A percentile compares a stretch with the other conserved stretches of the same genome.
Evolutionary conservation across 2,797 vertebrate genomes (phyloP).

Genomic region (Sebastes kiyomatsui): DNA sequence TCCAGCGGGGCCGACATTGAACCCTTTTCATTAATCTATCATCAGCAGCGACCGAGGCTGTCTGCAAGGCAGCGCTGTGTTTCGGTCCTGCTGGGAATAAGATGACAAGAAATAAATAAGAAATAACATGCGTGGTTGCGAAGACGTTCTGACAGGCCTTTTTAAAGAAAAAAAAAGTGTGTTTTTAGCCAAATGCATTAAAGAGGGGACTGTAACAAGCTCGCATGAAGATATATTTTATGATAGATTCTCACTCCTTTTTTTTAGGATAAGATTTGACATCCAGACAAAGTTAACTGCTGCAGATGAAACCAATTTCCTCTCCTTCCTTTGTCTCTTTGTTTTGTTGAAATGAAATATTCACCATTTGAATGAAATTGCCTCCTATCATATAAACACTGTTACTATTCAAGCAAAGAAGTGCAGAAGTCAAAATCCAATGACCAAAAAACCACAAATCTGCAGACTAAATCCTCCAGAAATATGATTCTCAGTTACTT

Average conservation of each 20-base stretch:
- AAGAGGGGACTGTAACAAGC: not conserved
- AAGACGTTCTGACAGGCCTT: conserved; percentile 25
- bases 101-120: conserved; percentile 39
- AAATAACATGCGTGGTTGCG: conserved; percentile 39
- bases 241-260: not conserved
- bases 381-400: not conserved
- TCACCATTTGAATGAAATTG: conserved; percentile 4
- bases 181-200: conserved; percentile 8
- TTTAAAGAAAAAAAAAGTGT: not conserved
- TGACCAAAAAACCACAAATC: not conserved
- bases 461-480: not conserved
- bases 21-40: conserved; percentile 81
- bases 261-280: not conserved
- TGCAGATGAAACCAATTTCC: conserved; percentile 29
- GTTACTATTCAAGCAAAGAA: not conserved
- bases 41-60: conserved; percentile 68
- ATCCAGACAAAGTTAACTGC: conserved; percentile 4
- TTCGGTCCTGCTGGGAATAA: conserved; percentile 45
- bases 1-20: conserved; percentile 58
- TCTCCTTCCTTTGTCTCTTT: conserved; percentile 11
- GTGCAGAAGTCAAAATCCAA: not conserved
- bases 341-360: conserved; percentile 27
- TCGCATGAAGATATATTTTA: not conserved
- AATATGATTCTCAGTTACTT: conserved; percentile 16
- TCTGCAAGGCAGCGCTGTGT: conserved; percentile 42